A percentile compares a stretch with the other conserved stretches of the same genome.
Evolutionary conservation across 2,888 invertebrate species (phyloP).

Genomic region (Euphydryas editha): DNA sequence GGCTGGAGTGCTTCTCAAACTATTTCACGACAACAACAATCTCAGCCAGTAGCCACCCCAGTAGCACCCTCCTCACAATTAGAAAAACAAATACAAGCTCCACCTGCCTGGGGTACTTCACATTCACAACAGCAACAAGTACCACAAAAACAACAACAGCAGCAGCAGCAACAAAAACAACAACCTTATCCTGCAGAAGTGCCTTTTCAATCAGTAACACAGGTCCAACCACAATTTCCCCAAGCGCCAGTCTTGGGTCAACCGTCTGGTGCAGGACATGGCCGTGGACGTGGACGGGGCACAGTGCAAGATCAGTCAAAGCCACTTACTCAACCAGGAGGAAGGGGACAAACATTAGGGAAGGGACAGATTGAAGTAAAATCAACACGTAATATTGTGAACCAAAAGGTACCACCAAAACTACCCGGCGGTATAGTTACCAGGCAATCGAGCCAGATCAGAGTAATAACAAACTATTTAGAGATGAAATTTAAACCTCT

Average conservation of each 20-base stretch:
- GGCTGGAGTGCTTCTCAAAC: background rate
- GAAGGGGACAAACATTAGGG: background rate
- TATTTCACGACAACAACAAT: background rate
- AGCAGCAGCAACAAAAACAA: background rate
- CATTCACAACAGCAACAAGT: background rate
- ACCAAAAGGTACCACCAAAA: constrained; percentile 61
- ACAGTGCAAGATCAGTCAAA: background rate
- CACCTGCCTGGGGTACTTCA: background rate
- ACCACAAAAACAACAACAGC: background rate
- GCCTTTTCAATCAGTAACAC: background rate
- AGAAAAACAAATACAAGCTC: background rate
- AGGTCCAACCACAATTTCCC: background rate
- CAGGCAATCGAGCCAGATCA: constrained; percentile 45
- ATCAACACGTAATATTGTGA: constrained; percentile 13
- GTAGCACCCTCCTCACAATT: background rate
- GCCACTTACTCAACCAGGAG: background rate
- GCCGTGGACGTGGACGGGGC: background rate
- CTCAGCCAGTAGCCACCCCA: too few species aligned
- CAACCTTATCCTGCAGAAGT: too few species aligned
- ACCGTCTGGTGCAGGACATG: background rate
- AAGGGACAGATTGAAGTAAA: background rate
- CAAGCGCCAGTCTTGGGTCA: too few species aligned
- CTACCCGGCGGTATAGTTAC: constrained; percentile 63
- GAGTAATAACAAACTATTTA: constrained; percentile 86
- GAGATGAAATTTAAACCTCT: constrained; percentile 78